Evolutionary conservation across 2,797 vertebrate species (phyloP), one percentile per base, ranked within the genome.

Genomic region (Phalloptychus januarius): DNA sequence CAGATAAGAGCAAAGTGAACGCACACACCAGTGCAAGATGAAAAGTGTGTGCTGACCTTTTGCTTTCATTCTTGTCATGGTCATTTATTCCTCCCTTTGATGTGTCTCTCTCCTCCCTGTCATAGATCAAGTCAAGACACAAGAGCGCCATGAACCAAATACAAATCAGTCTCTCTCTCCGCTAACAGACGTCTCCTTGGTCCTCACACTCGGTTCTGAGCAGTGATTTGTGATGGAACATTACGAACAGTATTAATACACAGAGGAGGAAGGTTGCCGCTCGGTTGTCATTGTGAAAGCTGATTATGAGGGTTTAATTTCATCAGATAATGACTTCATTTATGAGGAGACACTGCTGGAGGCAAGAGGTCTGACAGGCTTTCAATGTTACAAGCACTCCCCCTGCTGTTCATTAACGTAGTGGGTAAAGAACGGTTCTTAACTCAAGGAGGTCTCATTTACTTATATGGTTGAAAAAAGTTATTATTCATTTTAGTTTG

Each of bases 271-370:
- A 85, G 88, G 79, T 15, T 76, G 74, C 75, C 63, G 84, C 79
- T 89, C 79, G 81, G 85, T 73, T 87, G 88, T 91, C 87, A 91
- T 85, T 86, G 82, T 88, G 81, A 86, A 87, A 91, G 89, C 89
- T 88, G 87, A 91, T 92, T 89, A 93, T 78, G 80, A 86, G 79
- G 84, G 76, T 89, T 88, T 92, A 89, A 91, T 91, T 91, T 92
- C 81, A 93, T 91, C 86, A 89, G 89, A 94, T 93, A 89, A 87
- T 38, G 80, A 72, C 80, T 90, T 86, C 75, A 45, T 92, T 90
- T 86, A 71, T 69, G 77, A 88, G 72, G 56, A 63, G 33, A 45
- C 1, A 13, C 58, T 52, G 79, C 84, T 86, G 38, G 25, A 48
- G 80, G 85, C 79, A 40, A 10, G 2, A 2, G 63, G 79, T 63